phyloP scores from a whole-genome alignment of 2,888 invertebrate species.

The Lepetodrilus schrolli region DNA sequence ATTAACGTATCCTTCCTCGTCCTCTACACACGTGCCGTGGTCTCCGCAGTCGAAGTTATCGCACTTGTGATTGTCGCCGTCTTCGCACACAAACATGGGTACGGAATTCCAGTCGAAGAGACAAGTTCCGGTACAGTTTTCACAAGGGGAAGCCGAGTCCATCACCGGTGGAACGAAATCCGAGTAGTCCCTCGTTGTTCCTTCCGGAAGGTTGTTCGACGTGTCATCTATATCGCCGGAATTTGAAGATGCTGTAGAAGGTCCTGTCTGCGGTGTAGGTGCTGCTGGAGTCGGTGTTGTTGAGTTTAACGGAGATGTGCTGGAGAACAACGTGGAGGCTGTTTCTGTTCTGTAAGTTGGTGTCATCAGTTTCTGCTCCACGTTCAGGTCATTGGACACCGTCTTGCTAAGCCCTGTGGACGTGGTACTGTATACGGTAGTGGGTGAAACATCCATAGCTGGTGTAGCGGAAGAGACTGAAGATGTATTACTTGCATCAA shows the following conservation, averaged over 20 bases:
- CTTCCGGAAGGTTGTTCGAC: not conserved
- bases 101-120: not conserved
- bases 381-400: not conserved
- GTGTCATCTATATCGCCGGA: not conserved
- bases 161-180: not conserved
- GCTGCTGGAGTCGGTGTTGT: not conserved
- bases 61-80: not conserved
- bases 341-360: not conserved
- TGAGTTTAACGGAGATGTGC: not conserved
- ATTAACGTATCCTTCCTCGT: not conserved
- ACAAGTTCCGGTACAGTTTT: slow-evolving; percentile 4
- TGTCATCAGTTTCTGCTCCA: not conserved
- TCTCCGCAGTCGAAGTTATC: slow-evolving; percentile 29
- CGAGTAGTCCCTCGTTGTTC: not conserved
- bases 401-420: too few species aligned
- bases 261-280: not conserved
- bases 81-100: not conserved
- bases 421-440: not conserved
- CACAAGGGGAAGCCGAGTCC: not conserved
- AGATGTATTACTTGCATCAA: too few species aligned
- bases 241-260: not conserved
- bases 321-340: not conserved
- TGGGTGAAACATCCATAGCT: not conserved
- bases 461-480: not conserved
- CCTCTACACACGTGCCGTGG: slow-evolving; percentile 24